Base-by-base conservation (phyloP, 2,888 invertebrate genomes). In the Cheilosia variabilis region DNA sequence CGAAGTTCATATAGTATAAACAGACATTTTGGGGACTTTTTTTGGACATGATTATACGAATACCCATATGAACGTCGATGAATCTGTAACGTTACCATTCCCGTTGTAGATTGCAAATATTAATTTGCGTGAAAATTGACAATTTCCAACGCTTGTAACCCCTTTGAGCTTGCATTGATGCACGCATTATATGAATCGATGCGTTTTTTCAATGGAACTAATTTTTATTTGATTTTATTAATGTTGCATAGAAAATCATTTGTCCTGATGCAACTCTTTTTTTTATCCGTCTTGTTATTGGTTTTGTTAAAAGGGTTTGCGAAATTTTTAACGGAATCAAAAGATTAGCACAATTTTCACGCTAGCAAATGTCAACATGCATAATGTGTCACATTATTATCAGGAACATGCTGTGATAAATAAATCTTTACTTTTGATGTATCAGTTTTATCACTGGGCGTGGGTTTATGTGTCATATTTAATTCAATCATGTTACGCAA, bases 211-310 rank as follows among this genome's bases (percentile, higher is more conserved):
- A 69, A 53, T 69, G 83, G 79, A 84, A 84, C 83, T 69, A 84
- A 79, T 84, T 84, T 83, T 84, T 84, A 84, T 84, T 79, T 68
- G 83, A 84, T 84, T 84, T 79, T 79, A 75, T 83, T 83, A 53
- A 83, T 83, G 79, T 50, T 58, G 63, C 69, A 63, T 69, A 53
- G 15, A 69, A 52, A 75, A 68, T 73, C 15, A 27, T 66, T 58
- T 19, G 13, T 2, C 5, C 27, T 17, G 43, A 47, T 43, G 57
- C 4, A 73, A 83, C 72, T 68, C 78, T 65, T 79, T 68, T 68
- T 73, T 73, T 66, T 53, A 15, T 47, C 24, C 6, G 41, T 27
- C 31, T 50, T 2, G 19, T 9, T 53, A 15, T 17, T 43, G 34
- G 4, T 65, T 27, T 57, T 52, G 37, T 60, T 47, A 58, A 83